Evolutionary conservation across 2,113 vertebrate genomes (phyloP), one percentile per base, ranked within the genome.

Genomic region (Brienomyrus brachyistius): DNA sequence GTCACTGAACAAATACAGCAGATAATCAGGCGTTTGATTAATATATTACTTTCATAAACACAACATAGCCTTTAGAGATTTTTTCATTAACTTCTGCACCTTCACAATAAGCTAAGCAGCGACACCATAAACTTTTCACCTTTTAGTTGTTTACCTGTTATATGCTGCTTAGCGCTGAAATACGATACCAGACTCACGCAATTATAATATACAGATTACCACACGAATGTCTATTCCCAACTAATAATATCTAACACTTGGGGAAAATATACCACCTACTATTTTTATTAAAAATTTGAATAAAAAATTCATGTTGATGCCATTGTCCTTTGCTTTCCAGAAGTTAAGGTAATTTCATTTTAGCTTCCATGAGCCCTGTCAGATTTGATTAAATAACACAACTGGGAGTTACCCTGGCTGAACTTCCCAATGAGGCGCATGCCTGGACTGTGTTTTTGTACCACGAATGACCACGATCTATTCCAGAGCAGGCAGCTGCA

Each of bases 11-110:
- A 90, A 91, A 86, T 87, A 87, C 85, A 89, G 84, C 51, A 31
- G 77, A 88, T 87, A 89, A 89, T 82, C 87, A 88, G 89, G 2
- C 10, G 62, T 86, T 85, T 91, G 87, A 91, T 90, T 91, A 86
- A 90, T 83, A 54, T 77, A 40, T 87, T 89, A 40, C 70, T 88
- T 54, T 89, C 59, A 45, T 88, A 90, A 48, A 84, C 82, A 48
- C 40, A 11, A n/a, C 45, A 84, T 1, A n/a, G 45, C 21, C 7
- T 21, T 45, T 84, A 23, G 40, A 84, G 21, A 84, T 84, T 43
- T 3, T 21, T 48, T 80, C 43, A 31, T 31, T 70, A 70, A 70
- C 62, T 70, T 70, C 19, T 70, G 43, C 82, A 48, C 45, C 43
- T 23, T 84, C 45, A 48, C 8, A 84, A 84, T 84, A 45, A 84